These are phyloP conservation scores for Felis chaus DNA, from an alignment of 2,113 vertebrate genomes.

Conservation along the genomic window DNA sequence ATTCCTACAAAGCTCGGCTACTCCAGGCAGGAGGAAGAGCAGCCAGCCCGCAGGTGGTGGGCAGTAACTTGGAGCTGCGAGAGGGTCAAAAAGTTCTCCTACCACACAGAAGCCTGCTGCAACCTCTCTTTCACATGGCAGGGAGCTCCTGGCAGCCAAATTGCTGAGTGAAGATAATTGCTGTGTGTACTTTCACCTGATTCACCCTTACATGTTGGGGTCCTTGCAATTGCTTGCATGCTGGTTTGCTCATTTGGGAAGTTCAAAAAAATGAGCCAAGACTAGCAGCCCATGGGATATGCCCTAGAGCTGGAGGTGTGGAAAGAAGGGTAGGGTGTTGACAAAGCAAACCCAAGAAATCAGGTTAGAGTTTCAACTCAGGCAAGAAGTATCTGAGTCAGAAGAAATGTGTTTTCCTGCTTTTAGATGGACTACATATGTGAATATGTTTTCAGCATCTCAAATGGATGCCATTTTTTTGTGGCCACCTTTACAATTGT, in stretches of 20 bases:
- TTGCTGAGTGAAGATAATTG: neutral
- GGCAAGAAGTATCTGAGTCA: neutral
- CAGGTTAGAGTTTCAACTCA: neutral
- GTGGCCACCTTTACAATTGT: neutral
- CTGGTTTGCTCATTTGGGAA: neutral
- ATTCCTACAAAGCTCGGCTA: neutral
- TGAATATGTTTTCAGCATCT: neutral
- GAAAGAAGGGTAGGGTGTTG: neutral
- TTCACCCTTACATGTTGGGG: neutral
- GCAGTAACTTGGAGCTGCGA: neutral
- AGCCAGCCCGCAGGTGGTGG: neutral
- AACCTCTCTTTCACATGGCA: neutral
- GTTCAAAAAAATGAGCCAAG: neutral
- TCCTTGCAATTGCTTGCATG: neutral
- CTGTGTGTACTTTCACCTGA: neutral
- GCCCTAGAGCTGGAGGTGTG: neutral
- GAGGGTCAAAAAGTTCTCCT: neutral
- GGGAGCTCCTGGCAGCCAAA: neutral
- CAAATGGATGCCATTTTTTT: neutral
- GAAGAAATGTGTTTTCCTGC: neutral
- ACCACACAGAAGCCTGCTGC: too few species aligned
- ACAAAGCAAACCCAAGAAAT: neutral
- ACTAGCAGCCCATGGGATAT: neutral
- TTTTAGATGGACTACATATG: neutral
- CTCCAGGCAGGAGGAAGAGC: neutral